Evolutionary conservation across 2,797 vertebrate species (phyloP).

Genomic region (Spheniscus humboldti): DNA sequence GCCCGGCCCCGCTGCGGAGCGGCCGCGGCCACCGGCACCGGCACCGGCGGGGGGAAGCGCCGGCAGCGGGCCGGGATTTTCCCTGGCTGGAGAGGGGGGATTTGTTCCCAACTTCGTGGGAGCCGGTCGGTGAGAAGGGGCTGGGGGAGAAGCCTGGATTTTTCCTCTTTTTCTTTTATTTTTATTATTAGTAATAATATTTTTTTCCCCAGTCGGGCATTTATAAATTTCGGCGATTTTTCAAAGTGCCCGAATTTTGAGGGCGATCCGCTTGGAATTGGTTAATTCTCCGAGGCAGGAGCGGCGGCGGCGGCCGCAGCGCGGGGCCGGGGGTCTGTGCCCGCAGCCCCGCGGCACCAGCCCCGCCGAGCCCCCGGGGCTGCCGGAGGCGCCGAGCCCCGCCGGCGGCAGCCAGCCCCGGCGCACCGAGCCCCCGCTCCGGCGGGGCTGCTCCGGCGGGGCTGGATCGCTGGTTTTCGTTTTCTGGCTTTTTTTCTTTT

Average conservation of each 20-base stretch:
- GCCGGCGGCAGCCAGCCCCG: not conserved
- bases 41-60: not conserved
- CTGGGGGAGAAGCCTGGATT: not conserved
- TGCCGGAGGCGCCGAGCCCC: not conserved
- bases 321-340: not conserved
- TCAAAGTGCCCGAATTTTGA: constrained; percentile 8
- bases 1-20: not conserved
- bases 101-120: constrained; percentile 30
- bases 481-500: not conserved
- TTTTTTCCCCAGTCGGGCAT: not conserved
- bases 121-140: constrained; percentile 9
- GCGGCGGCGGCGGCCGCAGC: not conserved
- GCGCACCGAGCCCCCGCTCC: not conserved
- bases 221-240: constrained; percentile 5
- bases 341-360: not conserved
- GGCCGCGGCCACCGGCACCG: not conserved
- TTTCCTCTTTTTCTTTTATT: not conserved
- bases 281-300: not conserved
- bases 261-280: not conserved
- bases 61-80: constrained; percentile 6
- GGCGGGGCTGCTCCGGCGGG: not conserved
- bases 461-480: not conserved
- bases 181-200: not conserved
- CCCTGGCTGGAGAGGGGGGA: not conserved
- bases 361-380: not conserved